A percentile compares a stretch with the other conserved stretches of the same genome.
Conservation (phyloP, 1,140 invertebrate genomes). For the Brachionus koreanus region DNA sequence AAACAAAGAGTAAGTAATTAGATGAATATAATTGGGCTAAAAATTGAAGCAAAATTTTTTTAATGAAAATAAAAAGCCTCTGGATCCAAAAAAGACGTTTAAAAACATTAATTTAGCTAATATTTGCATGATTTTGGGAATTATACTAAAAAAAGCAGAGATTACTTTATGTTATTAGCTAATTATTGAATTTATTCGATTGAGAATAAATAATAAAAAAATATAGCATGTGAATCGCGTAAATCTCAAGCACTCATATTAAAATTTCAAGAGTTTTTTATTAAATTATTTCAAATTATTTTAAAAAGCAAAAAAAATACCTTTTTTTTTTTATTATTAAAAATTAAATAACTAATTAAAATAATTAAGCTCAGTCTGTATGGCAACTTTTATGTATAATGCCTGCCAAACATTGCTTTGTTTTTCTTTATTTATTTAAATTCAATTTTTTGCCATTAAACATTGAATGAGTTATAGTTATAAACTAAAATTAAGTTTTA, state of each 20-base stretch:
- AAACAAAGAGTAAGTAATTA: background rate
- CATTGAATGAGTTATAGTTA: background rate
- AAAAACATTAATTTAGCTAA: background rate
- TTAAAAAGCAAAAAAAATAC: background rate
- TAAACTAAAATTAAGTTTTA: background rate
- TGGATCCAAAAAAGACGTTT: background rate
- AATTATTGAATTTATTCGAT: too few species aligned
- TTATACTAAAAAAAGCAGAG: background rate
- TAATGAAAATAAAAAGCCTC: background rate
- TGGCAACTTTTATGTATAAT: conserved; percentile 29
- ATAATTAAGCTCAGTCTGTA: conserved; percentile 20
- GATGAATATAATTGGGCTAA: background rate
- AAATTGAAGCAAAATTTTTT: background rate
- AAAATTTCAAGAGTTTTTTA: background rate
- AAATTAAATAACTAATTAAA: conserved; percentile 16
- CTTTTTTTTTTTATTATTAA: background rate
- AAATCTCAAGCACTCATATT: background rate
- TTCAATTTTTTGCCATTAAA: background rate
- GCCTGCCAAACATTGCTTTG: background rate
- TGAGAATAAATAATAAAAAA: background rate
- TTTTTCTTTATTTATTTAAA: background rate
- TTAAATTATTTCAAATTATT: conserved; percentile 12
- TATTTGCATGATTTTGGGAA: background rate
- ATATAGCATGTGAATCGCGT: background rate
- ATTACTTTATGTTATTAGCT: background rate